Evolutionary conservation across 2,797 vertebrate species (phyloP).

Genomic region (Brotula barbata): DNA sequence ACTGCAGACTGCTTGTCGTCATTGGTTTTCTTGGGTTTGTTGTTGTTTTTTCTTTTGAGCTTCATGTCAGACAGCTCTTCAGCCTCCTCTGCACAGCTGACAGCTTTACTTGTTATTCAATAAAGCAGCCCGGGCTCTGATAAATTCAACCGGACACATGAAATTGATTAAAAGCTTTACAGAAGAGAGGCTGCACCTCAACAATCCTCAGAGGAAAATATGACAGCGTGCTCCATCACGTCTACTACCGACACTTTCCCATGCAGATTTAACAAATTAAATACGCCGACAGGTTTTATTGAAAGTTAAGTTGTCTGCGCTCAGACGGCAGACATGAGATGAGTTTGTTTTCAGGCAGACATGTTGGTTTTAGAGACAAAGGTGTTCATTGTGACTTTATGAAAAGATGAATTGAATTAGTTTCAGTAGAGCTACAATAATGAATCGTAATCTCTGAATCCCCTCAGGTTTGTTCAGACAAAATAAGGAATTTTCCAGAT

Average conservation of each 20-base stretch:
- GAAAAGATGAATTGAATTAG: too few relatives aligned
- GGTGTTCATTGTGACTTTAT: too few relatives aligned
- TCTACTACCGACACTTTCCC: conserved; percentile 29
- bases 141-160: conserved; percentile 40
- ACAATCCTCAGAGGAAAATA: not conserved
- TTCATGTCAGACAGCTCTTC: conserved; percentile 36
- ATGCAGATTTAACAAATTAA: conserved; percentile 11
- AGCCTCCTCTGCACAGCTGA: conserved; percentile 40
- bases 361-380: conserved; percentile 1
- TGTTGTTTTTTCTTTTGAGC: conserved; percentile 38
- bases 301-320: not conserved
- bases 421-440: too few relatives aligned
- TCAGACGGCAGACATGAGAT: conserved; percentile 4
- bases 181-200: conserved; percentile 13
- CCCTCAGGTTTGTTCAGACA: too few relatives aligned
- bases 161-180: conserved; percentile 58
- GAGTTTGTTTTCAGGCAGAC: not conserved
- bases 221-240: conserved; percentile 7
- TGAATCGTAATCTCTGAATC: too few relatives aligned
- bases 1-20: conserved; percentile 21
- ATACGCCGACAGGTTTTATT: conserved; percentile 23
- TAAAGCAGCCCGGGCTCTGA: conserved; percentile 37
- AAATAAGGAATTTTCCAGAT: too few relatives aligned
- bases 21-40: conserved; percentile 35
- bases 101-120: conserved; percentile 56